These are phyloP conservation scores for Trissolcus basalis DNA, from an alignment of 1,140 invertebrate species.

Conservation along the genomic window DNA sequence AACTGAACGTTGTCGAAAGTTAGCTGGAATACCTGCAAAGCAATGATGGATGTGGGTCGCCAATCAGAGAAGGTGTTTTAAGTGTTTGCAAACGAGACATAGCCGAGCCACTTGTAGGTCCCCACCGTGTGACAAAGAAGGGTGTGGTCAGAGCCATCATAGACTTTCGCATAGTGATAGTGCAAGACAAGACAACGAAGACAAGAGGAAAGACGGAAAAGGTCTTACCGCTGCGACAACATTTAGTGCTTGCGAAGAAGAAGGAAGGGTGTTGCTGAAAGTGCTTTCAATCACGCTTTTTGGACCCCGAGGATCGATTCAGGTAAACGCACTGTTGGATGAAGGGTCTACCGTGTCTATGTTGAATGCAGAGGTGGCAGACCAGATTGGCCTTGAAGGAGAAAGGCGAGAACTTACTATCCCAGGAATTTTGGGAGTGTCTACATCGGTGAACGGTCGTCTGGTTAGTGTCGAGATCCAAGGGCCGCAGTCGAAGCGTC, in stretches of 20 bases:
- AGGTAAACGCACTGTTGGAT: constrained; percentile 8
- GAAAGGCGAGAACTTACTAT: background rate
- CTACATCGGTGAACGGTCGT: constrained; percentile 2
- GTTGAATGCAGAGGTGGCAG: constrained; percentile 6
- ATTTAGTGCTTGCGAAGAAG: too few species aligned
- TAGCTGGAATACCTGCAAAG: background rate
- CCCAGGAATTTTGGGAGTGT: constrained; percentile 7
- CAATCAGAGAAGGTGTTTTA: constrained; percentile 7
- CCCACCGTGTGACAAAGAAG: background rate
- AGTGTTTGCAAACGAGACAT: constrained; percentile 7
- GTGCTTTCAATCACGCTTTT: constrained; percentile 2
- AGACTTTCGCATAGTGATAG: background rate
- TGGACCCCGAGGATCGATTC: constrained; percentile 4
- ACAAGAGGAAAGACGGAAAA: too few species aligned
- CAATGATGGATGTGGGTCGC: constrained; percentile 9
- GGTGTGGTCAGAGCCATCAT: constrained; percentile 9
- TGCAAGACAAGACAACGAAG: background rate
- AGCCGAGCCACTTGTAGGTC: constrained; percentile 2
- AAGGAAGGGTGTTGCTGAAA: constrained; percentile 1
- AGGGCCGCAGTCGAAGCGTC: background rate
- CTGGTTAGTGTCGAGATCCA: constrained; percentile 8
- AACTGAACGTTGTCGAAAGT: constrained; percentile 2
- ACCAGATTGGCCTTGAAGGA: constrained; percentile 7
- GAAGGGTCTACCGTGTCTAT: constrained; percentile 41
- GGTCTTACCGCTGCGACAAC: too few species aligned